Evolutionary conservation across 2,888 invertebrate genomes (phyloP).

Genomic region (Scaptomyza caliginosa): DNA sequence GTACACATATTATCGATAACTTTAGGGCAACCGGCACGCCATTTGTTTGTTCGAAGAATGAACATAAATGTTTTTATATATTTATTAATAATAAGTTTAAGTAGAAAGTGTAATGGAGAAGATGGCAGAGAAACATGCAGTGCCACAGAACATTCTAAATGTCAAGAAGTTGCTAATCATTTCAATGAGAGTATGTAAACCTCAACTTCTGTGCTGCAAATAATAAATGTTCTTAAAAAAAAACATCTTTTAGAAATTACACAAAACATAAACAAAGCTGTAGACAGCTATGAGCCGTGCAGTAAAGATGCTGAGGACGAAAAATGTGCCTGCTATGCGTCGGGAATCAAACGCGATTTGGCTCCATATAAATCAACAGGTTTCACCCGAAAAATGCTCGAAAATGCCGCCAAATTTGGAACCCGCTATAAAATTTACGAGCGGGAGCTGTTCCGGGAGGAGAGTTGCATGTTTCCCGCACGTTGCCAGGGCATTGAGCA

Average conservation of each 20-base stretch:
- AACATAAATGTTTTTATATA: slow-evolving; percentile 31
- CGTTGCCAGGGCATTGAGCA: slow-evolving; percentile 96
- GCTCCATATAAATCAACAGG: slow-evolving; percentile 87
- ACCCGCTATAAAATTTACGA: slow-evolving; percentile 93
- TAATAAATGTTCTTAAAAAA: not conserved
- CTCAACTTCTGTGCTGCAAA: accelerated
- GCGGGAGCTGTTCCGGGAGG: slow-evolving; percentile 91
- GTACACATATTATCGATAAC: slow-evolving; percentile 24
- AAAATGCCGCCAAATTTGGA: slow-evolving; percentile 86
- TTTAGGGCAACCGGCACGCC: slow-evolving; percentile 7
- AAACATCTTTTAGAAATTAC: slow-evolving; percentile 70
- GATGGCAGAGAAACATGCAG: not conserved
- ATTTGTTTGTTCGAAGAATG: slow-evolving; percentile 52
- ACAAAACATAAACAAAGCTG: slow-evolving; percentile 85
- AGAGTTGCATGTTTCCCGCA: slow-evolving; percentile 95
- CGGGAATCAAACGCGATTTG: slow-evolving; percentile 89
- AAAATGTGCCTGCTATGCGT: slow-evolving; percentile 88
- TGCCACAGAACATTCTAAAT: not conserved
- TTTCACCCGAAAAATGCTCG: slow-evolving; percentile 88
- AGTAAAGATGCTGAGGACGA: slow-evolving; percentile 75
- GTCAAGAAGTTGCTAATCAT: not conserved
- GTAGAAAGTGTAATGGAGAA: slow-evolving; percentile 14
- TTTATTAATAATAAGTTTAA: slow-evolving; percentile 32
- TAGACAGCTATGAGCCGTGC: slow-evolving; percentile 86
- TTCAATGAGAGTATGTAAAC: slow-evolving; percentile 36